A percentile compares a stretch with the other conserved stretches of the same genome.
These are phyloP conservation scores for Sialia sialis DNA, from an alignment of 2,113 vertebrate species.

Conservation along the genomic window DNA sequence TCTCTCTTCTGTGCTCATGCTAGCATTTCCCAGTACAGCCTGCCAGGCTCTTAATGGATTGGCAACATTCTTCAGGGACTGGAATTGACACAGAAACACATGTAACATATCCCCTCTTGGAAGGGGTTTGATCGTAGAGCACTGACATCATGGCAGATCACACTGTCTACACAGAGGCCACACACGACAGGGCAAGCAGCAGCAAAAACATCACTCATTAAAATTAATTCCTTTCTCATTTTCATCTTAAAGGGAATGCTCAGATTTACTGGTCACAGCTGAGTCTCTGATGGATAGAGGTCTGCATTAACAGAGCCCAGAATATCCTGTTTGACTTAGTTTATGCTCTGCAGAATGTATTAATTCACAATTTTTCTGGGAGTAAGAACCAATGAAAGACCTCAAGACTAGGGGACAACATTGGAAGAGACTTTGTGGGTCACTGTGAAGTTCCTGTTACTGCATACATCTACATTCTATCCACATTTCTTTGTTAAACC, in stretches of 20 bases:
- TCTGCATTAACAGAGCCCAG: conserved; percentile 40
- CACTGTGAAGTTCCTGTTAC: neutral
- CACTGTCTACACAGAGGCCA: conserved; percentile 28
- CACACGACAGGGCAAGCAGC: conserved; percentile 32
- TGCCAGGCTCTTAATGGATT: conserved; percentile 65
- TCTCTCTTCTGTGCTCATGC: conserved; percentile 1
- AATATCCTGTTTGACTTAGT: conserved; percentile 18
- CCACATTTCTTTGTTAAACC: neutral
- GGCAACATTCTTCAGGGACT: conserved; percentile 51
- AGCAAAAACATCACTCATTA: conserved; percentile 65
- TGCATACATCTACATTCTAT: neutral
- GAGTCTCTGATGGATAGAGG: conserved; percentile 42
- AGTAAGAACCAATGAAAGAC: neutral
- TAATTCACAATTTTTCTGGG: neutral
- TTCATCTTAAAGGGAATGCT: conserved; percentile 66
- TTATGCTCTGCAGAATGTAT: neutral
- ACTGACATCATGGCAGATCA: conserved; percentile 59
- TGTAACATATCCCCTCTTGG: conserved; percentile 53
- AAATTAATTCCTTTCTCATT: conserved; percentile 69
- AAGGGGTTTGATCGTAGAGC: conserved; percentile 56
- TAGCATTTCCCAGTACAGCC: conserved; percentile 41
- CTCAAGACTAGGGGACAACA: neutral
- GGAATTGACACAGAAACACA: conserved; percentile 63
- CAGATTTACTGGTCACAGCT: conserved; percentile 55
- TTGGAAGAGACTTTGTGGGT: neutral